Evolutionary conservation across 1,140 invertebrate genomes (phyloP).

Genomic region (Drosophila malerkotliana): DNA sequence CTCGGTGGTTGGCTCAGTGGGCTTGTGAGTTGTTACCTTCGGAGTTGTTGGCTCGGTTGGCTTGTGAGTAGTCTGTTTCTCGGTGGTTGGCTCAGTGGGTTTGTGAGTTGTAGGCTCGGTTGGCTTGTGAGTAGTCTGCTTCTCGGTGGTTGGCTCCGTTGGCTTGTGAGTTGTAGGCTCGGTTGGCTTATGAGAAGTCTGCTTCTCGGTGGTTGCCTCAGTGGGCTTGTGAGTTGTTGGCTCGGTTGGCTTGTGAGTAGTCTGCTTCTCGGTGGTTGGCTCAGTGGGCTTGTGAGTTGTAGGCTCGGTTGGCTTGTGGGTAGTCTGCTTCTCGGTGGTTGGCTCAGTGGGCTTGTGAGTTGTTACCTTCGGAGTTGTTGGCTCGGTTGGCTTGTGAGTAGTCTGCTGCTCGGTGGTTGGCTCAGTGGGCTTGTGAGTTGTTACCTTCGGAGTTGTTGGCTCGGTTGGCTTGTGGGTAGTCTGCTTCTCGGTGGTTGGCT

Average conservation of each 20-base stretch:
- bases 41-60: background rate
- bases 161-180: background rate
- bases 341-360: background rate
- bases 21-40: too few relatives aligned
- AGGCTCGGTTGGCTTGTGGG: background rate
- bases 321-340: conserved; percentile 9
- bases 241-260: background rate
- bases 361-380: background rate
- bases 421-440: background rate
- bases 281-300: conserved; percentile 4
- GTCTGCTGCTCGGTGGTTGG: conserved; percentile 3
- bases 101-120: background rate
- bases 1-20: background rate
- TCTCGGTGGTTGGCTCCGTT: background rate
- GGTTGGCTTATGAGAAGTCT: background rate
- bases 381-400: background rate
- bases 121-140: background rate
- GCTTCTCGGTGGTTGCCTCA: background rate
- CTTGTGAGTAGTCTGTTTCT: conserved; percentile 4
- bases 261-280: background rate
- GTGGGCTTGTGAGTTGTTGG: background rate
- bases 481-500: background rate
- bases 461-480: background rate
- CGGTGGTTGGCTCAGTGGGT: background rate
- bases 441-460: background rate